A percentile compares a stretch with the other conserved stretches of the same genome.
These are phyloP conservation scores for Scaptomyza montana DNA, from an alignment of 1,140 invertebrate genomes.

Conservation along the genomic window DNA sequence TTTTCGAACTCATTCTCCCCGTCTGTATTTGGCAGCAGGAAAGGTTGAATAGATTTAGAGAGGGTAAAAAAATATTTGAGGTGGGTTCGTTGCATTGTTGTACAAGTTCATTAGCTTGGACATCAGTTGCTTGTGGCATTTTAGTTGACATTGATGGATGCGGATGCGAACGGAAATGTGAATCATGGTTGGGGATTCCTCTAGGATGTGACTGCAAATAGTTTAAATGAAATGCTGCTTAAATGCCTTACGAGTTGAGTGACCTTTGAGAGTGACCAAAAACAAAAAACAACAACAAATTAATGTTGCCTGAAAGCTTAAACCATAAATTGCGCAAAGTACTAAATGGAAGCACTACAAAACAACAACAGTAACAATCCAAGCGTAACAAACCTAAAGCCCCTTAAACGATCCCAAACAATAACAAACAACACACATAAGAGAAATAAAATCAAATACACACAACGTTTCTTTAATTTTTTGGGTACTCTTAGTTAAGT, in stretches of 20 bases:
- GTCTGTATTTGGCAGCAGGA: conserved; percentile 3
- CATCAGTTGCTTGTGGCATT: conserved; percentile 12
- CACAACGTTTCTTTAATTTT: conserved; percentile 4
- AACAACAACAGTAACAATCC: background rate
- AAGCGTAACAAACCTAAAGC: background rate
- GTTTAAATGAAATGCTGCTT: background rate
- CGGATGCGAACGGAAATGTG: conserved; percentile 11
- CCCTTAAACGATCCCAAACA: background rate
- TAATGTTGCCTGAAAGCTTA: conserved; percentile 22
- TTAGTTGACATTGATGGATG: conserved; percentile 47
- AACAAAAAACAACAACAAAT: background rate
- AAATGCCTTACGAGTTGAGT: background rate
- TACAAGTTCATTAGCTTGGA: conserved; percentile 40
- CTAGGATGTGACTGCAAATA: conserved; percentile 21
- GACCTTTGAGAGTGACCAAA: background rate
- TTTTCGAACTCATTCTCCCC: background rate
- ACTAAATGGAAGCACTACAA: conserved; percentile 8
- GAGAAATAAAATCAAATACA: conserved; percentile 3
- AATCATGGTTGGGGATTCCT: background rate
- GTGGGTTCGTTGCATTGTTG: conserved; percentile 11
- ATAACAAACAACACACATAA: background rate
- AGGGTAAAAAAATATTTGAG: conserved; percentile 8
- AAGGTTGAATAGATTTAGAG: background rate
- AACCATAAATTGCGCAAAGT: conserved; percentile 16
- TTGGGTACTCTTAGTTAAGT: conserved; percentile 43